phyloP scores from a whole-genome alignment of 2,888 invertebrate genomes.

The Octonoba sinensis region DNA sequence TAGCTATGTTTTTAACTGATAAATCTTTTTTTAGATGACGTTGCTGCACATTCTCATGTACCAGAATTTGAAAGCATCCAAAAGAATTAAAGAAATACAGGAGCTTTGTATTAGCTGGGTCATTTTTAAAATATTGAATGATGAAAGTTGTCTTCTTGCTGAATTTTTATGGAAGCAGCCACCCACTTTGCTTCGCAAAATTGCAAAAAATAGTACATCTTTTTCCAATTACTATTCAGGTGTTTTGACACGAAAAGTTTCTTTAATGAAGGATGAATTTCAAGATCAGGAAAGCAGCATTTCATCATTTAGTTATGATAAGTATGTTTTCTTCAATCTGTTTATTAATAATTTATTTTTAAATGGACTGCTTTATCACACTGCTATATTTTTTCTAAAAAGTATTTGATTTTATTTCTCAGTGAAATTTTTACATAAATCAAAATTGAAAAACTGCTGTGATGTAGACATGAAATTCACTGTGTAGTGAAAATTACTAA shows the following conservation, averaged over 20 bases:
- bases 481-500: no score
- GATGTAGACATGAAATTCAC: no score
- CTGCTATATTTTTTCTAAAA: no score
- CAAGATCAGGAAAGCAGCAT: not conserved
- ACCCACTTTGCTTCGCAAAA: not conserved
- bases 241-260: conserved; percentile 1
- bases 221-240: conserved; percentile 36
- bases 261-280: not conserved
- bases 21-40: conserved; percentile 2
- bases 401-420: no score
- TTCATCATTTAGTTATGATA: no score
- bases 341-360: no score
- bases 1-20: not conserved
- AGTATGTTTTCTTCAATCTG: no score
- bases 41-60: conserved; percentile 9
- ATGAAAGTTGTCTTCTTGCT: conserved; percentile 10
- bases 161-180: conserved; percentile 37
- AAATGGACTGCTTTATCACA: no score
- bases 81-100: conserved; percentile 24
- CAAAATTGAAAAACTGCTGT: no score
- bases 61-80: not conserved
- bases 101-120: conserved; percentile 32
- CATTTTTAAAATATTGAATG: conserved; percentile 8
- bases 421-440: no score
- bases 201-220: conserved; percentile 9